Evolutionary conservation across 2,888 invertebrate genomes (phyloP).

Genomic region (Nasonovia ribisnigri): DNA sequence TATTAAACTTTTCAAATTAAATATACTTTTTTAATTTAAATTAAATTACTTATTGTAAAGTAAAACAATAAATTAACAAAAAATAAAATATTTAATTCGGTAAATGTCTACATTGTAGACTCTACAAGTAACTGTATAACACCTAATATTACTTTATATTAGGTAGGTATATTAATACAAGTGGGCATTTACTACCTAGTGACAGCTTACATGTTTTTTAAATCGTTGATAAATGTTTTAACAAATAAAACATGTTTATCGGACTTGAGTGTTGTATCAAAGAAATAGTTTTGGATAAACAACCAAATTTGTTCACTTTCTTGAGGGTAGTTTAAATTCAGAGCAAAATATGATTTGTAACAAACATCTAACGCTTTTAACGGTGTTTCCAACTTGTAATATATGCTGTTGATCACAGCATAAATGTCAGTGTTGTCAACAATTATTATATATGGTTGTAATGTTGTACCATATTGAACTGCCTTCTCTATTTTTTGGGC

Average conservation of each 20-base stretch:
- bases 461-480: background rate
- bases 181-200: too few relatives aligned
- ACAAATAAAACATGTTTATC: background rate
- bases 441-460: background rate
- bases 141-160: too few relatives aligned
- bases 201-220: background rate
- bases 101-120: background rate
- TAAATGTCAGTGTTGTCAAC: background rate
- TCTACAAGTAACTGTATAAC: too few relatives aligned
- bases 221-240: background rate
- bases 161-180: too few relatives aligned
- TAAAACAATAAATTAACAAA: background rate
- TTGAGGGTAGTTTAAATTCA: background rate
- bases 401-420: background rate
- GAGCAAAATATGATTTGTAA: background rate
- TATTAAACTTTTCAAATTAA: background rate
- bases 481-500: background rate
- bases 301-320: conserved; percentile 13
- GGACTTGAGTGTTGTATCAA: background rate
- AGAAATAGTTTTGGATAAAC: background rate
- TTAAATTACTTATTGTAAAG: background rate
- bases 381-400: background rate
- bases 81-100: background rate
- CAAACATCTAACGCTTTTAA: too few relatives aligned
- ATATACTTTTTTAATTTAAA: background rate